Percentiles rank a stretch among this genome's conserved stretches.
Conservation (phyloP, 1,140 invertebrate species). For the Chelonus insularis region DNA sequence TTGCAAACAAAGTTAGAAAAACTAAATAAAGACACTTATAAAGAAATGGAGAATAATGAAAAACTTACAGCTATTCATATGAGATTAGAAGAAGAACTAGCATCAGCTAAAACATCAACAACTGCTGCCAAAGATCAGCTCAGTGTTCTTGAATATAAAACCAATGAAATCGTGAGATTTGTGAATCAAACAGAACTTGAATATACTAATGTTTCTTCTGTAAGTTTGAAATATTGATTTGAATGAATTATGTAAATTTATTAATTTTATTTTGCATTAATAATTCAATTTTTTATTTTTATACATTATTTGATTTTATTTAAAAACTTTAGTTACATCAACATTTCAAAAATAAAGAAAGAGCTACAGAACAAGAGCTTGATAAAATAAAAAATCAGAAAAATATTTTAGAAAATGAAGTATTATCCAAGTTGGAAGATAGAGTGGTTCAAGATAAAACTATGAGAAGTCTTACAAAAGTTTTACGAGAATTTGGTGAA, state of each 20-base stretch:
- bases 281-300: conserved; percentile 9
- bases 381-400: conserved; percentile 63
- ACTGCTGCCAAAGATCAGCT: no score
- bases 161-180: no score
- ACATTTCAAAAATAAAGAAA: conserved; percentile 42
- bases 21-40: conserved; percentile 59
- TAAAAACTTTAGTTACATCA: conserved; percentile 42
- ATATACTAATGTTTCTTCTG: conserved; percentile 38
- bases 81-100: conserved; percentile 62
- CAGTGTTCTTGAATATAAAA: no score
- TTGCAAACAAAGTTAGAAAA: conserved; percentile 62
- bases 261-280: no score
- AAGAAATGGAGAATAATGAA: conserved; percentile 71
- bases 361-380: conserved; percentile 56
- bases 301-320: conserved; percentile 11
- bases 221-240: conserved; percentile 41
- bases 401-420: conserved; percentile 64
- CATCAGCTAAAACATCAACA: no score
- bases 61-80: conserved; percentile 64
- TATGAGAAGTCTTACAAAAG: conserved; percentile 52
- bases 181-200: no score
- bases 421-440: conserved; percentile 68
- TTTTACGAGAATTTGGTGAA: conserved; percentile 56
- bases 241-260: conserved; percentile 57
- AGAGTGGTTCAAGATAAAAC: conserved; percentile 71